Base-by-base conservation (phyloP, 1,140 invertebrate genomes). In the Macrostomum lignano region DNA sequence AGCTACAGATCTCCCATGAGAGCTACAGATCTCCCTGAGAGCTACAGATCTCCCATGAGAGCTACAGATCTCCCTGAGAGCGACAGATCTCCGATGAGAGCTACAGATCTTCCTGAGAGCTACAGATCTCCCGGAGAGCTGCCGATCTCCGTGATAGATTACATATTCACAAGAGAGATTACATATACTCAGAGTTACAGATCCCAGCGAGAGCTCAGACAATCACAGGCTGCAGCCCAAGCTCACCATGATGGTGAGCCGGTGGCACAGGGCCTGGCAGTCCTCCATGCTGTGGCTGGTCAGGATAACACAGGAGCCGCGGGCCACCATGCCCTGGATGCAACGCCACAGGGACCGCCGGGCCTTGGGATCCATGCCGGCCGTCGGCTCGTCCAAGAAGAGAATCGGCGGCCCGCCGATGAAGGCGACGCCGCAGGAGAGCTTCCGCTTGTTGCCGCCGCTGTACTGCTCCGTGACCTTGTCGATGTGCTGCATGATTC, bases 371-470 rank as follows among this genome's bases (percentile, higher is more conserved):
- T 67, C 65, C 54, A 68, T 64, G 20, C 66, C 65, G 21, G 62
- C 62, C 7, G 61, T 63, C 17, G 65, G 63, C 42, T 67, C 62
- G 50, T 65, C 81, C 54, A 84, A 63, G 34, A 81, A 65, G 15
- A 84, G 67, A 1, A 81, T 58, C 6, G 67, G 62, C 7, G 73
- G 70, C 37, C 74, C 66, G 25, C 73, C 72, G 43, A 61, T 55
- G 4, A 64, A 42, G 7, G 62, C 56, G 11, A 64, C 53, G 15
- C 57, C 61, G 15, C 59, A 55, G 11, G 58, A 60, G n/a, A 64
- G 42, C 42, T 63, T 63, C 21, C 62, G 38, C 41, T 60, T 63
- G 39, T 61, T 63, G 19, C 62, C 62, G 15, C 62, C 62, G 21
- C 76, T 84, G 45, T 71, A 73, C 13, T 51, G 49, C 29, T 52